Evolutionary conservation across 1,140 invertebrate genomes (phyloP).

Genomic region (Hyles vespertilio): DNA sequence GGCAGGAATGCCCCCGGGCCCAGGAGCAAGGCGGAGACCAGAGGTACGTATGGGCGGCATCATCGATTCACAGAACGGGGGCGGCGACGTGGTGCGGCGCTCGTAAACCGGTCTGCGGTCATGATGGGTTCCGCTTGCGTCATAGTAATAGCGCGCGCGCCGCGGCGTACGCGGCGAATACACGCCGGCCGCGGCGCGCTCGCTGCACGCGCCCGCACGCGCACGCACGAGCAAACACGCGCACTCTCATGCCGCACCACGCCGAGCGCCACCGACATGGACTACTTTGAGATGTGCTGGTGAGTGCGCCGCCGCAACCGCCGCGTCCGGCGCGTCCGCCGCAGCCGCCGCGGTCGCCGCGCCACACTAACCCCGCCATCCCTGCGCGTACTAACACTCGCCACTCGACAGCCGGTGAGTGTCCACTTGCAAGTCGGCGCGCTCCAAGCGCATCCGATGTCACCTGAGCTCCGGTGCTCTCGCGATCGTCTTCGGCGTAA

Average conservation of each 20-base stretch:
- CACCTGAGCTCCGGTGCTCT: too few species aligned
- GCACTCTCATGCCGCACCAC: conserved; percentile 22
- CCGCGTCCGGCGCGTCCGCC: too few species aligned
- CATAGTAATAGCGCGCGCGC: conserved; percentile 28
- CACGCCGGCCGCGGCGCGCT: conserved; percentile 21
- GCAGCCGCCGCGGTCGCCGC: conserved; percentile 18
- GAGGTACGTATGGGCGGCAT: conserved; percentile 74
- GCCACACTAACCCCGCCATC: conserved; percentile 24
- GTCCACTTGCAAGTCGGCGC: conserved; percentile 14
- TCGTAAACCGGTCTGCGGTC: conserved; percentile 42
- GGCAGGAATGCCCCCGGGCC: conserved; percentile 91
- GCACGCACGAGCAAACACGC: conserved; percentile 22
- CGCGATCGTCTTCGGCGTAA: too few species aligned
- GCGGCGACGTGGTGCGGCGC: conserved; percentile 19
- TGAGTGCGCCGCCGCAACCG: conserved; percentile 16
- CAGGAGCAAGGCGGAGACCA: conserved; percentile 81
- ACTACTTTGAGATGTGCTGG: conserved; percentile 72
- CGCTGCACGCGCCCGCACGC: conserved; percentile 35
- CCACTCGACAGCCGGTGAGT: too few species aligned
- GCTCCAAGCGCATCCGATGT: conserved; percentile 13
- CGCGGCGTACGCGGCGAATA: conserved; percentile 11
- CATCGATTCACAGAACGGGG: conserved; percentile 6
- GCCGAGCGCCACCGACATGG: conserved; percentile 33
- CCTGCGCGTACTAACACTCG: too few species aligned
- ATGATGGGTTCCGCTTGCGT: conserved; percentile 50